These are phyloP conservation scores for Tautogolabrus adspersus DNA, from an alignment of 2,113 vertebrate genomes.

Conservation along the genomic window DNA sequence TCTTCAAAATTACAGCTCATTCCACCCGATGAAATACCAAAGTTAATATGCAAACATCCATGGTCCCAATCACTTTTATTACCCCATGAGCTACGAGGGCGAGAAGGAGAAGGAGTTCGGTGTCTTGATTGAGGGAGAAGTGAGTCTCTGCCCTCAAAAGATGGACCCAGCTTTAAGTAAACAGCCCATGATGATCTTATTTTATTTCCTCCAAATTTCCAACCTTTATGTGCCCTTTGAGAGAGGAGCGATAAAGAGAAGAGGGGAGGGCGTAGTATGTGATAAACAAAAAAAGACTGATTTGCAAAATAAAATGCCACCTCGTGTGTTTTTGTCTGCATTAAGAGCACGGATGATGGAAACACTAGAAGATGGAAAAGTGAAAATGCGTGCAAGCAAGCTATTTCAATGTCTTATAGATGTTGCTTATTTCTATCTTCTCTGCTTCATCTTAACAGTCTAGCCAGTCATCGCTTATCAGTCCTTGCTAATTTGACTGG, in stretches of 20 bases:
- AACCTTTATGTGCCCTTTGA: slow-evolving; percentile 61
- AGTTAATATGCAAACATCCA: not conserved
- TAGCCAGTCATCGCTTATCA: too few relatives aligned
- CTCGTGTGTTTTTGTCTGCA: not conserved
- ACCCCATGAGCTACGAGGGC: not conserved
- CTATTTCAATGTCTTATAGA: too few relatives aligned
- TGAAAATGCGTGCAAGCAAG: too few relatives aligned
- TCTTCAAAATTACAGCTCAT: slow-evolving; percentile 24
- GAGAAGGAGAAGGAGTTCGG: not conserved
- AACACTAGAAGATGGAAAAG: too few relatives aligned
- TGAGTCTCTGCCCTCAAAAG: not conserved
- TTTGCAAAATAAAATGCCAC: slow-evolving; percentile 21
- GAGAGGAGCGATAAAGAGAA: slow-evolving; percentile 21
- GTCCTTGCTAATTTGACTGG: too few relatives aligned
- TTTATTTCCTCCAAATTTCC: slow-evolving; percentile 44
- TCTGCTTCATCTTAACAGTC: too few relatives aligned
- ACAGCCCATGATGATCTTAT: slow-evolving; percentile 34
- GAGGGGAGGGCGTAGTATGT: not conserved
- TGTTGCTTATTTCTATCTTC: too few relatives aligned
- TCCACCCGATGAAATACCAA: not conserved
- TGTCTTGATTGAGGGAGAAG: slow-evolving; percentile 2
- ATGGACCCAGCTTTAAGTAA: slow-evolving; percentile 14
- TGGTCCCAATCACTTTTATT: not conserved
- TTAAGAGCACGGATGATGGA: too few relatives aligned
- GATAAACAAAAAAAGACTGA: slow-evolving; percentile 31